Base-by-base conservation (phyloP, 2,113 vertebrate genomes). In the Coreoperca whiteheadi region DNA sequence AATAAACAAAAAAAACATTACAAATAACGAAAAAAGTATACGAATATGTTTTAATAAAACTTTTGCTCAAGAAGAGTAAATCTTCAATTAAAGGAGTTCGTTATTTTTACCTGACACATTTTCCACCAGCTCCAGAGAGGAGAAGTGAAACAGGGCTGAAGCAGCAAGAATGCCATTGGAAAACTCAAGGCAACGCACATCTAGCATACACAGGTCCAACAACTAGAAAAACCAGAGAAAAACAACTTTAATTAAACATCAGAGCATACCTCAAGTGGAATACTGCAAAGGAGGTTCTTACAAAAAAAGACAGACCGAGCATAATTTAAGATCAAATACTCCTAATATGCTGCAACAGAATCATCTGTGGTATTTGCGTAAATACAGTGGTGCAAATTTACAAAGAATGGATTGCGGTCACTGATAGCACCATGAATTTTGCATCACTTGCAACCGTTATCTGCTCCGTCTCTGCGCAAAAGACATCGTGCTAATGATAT, bases 101-200 rank as follows among this genome's bases (percentile, higher is more conserved):
- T 37, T 20, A 10, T 20, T 6, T 59, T 71, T 95, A 99, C 98
- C 98, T 66, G 98, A 98, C 87, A 99, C 98, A 25, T 95, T 98
- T 76, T 97, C 95, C 92, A 98, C 97, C 81, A 99, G 50, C 64
- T 99, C 97, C 53, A 96, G 82, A 0, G 97, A 99, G 0, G 98
- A 98, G 93, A 99, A 99, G 86, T 99, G 98, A 90, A 98, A 99
- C 48, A 99, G 92, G 61, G 97, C 98, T 3, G 98, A 97, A 34
- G 98, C 98, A 54, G 98, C 98, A 4, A 99, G 96, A 2, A 98
- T 64, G 4, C 98, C 95, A 0, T 97, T 97, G 0, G 97, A 94
- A 60, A 97, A 99, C 79, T 98, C 97, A 32, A 99, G 93, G 92
- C 97, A 97, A 56, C 89, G 96, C 6, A 97, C 86, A 64, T 99